Conservation (phyloP, 2,113 vertebrate species). For the Neolamprologus tretocephalus region DNA sequence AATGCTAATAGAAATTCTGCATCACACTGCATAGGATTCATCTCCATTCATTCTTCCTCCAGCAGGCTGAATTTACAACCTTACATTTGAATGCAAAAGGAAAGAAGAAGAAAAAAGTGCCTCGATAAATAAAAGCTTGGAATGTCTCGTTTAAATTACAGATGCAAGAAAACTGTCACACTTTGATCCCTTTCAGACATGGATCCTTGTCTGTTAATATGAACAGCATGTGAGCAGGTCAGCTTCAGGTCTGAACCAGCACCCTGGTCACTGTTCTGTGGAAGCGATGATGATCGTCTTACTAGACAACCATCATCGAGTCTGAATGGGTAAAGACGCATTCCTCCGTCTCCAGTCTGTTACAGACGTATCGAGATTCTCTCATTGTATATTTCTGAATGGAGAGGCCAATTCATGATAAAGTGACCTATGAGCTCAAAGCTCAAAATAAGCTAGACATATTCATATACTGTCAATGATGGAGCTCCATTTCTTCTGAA, state of each 20-base stretch:
- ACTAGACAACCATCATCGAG: not conserved
- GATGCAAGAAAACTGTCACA: not conserved
- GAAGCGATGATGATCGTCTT: not conserved
- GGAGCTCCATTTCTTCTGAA: not conserved
- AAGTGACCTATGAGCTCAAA: not conserved
- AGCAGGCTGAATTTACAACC: not conserved
- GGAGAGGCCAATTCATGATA: not conserved
- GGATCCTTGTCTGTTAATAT: not conserved
- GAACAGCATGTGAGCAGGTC: not conserved
- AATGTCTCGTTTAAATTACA: not conserved
- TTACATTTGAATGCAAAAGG: not conserved
- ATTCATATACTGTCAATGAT: not conserved
- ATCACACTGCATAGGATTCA: not conserved
- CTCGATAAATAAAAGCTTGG: not conserved
- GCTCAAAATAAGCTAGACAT: not conserved
- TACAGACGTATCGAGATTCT: rapidly evolving
- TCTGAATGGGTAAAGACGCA: not conserved
- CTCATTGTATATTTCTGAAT: not conserved
- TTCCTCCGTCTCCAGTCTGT: not conserved
- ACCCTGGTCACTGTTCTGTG: not conserved
- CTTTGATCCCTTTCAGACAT: not conserved
- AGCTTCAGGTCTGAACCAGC: not conserved
- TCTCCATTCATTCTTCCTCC: not conserved
- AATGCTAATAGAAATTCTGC: not conserved
- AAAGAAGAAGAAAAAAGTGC: not conserved